phyloP scores from a whole-genome alignment of 2,888 invertebrate species.

The Emmelina monodactyla region DNA sequence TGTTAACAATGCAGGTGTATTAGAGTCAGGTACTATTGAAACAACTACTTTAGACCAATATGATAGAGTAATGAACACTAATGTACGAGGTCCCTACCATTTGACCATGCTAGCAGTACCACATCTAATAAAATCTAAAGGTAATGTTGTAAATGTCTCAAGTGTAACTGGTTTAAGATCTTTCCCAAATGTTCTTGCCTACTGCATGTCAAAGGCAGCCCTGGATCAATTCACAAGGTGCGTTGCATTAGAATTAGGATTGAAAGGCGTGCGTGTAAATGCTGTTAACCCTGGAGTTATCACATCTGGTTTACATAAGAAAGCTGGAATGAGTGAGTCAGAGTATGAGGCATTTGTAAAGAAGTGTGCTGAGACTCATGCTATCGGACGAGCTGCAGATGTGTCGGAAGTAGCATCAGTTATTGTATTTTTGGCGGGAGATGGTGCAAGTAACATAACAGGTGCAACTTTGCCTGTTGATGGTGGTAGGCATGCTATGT shows the following conservation, averaged over 20 bases:
- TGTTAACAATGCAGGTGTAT: slow-evolving; percentile 88
- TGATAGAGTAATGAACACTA: slow-evolving; percentile 86
- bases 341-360: slow-evolving; percentile 83
- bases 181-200: slow-evolving; percentile 88
- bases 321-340: slow-evolving; percentile 75
- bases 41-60: slow-evolving; percentile 82
- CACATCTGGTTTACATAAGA: slow-evolving; percentile 85
- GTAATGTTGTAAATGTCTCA: slow-evolving; percentile 91
- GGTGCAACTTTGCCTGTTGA: slow-evolving; percentile 86
- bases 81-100: slow-evolving; percentile 79
- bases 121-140: slow-evolving; percentile 79
- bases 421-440: slow-evolving; percentile 89
- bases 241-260: slow-evolving; percentile 82
- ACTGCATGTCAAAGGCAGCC: slow-evolving; percentile 92
- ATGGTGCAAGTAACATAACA: slow-evolving; percentile 84
- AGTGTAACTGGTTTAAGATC: slow-evolving; percentile 89
- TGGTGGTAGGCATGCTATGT: slow-evolving; percentile 88
- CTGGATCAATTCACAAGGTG: slow-evolving; percentile 94
- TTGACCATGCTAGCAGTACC: slow-evolving; percentile 86
- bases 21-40: slow-evolving; percentile 83
- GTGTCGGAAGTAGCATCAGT: slow-evolving; percentile 85
- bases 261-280: slow-evolving; percentile 85
- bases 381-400: slow-evolving; percentile 85
- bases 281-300: slow-evolving; percentile 93
- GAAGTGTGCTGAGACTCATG: slow-evolving; percentile 84